Evolutionary conservation across 1,140 invertebrate species (phyloP), one percentile per base, ranked within the genome.

Genomic region (Psilanteris sp.): DNA sequence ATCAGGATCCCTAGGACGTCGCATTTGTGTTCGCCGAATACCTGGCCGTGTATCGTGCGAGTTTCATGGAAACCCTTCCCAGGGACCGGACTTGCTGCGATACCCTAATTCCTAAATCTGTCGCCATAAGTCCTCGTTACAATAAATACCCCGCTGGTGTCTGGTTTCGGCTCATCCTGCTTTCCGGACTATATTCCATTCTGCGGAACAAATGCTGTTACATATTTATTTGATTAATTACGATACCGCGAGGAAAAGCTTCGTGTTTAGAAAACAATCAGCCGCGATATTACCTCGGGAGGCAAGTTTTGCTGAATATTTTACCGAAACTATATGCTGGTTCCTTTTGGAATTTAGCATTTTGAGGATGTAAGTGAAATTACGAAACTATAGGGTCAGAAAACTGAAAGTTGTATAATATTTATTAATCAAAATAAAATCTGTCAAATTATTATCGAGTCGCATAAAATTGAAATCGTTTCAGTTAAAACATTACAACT

Each of bases 121-220:
- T 89, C 87, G 86, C 87, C 87, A 89, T 89, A 89, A 88, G 86
- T 89, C 86, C 86, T 87, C 81, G 86, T 89, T 88, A 89, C 86
- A 83, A 88, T 88, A 89, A 88, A 88, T 88, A 89, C 84, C 86
- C 85, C 77, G 78, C 64, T 76, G 78, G 75, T 72, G 83, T 87
- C 81, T 86, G 81, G 81, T 80, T 80, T 61, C 54, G 36, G 66
- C 68, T 73, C 48, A 64, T 59, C 71, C 74, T 74, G 73, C 67
- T 62, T 75, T 76, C 77, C 64, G 61, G 72, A 71, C 78, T 79
- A 64, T 68, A 70, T 72, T 74, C 67, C 66, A 36, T 22, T 57
- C 34, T 59, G 29, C 55, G 32, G 26, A 72, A 67, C 62, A 52
- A 73, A 68, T 72, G 48, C 15, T 46, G 39, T 52, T 62, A 50